phyloP scores from a whole-genome alignment of 1,140 invertebrate genomes.

The Drosophila burlai region DNA sequence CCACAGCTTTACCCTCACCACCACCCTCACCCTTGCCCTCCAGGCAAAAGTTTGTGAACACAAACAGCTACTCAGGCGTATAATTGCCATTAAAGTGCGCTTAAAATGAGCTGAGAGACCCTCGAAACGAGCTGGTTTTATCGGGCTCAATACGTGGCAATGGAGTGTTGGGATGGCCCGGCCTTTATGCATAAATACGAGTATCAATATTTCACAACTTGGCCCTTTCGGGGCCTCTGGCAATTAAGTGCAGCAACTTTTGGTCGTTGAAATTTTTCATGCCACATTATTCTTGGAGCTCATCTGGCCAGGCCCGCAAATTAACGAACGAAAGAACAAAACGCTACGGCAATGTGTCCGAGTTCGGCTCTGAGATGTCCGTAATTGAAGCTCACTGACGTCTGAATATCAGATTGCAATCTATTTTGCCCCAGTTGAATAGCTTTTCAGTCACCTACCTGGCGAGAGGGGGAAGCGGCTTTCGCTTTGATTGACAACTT shows the following conservation, averaged over 20 bases:
- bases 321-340: constrained; percentile 17
- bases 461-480: background rate
- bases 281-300: constrained; percentile 32
- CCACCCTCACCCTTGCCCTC: background rate
- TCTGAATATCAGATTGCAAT: constrained; percentile 37
- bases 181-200: constrained; percentile 44
- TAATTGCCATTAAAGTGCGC: constrained; percentile 79
- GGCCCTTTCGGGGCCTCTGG: constrained; percentile 23
- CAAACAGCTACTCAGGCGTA: constrained; percentile 66
- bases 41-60: constrained; percentile 54
- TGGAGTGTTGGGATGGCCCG: constrained; percentile 22
- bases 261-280: constrained; percentile 47
- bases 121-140: constrained; percentile 45
- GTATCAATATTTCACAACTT: constrained; percentile 62
- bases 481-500: constrained; percentile 52
- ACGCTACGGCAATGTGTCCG: constrained; percentile 9
- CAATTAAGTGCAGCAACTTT: constrained; percentile 57
- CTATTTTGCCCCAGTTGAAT: constrained; percentile 29
- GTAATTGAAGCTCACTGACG: constrained; percentile 44
- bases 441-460: constrained; percentile 13
- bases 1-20: background rate
- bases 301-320: constrained; percentile 27
- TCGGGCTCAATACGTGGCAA: constrained; percentile 48
- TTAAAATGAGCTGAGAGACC: constrained; percentile 62
- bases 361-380: constrained; percentile 16